These are phyloP conservation scores for Bubalus kerabau DNA, from an alignment of 2,113 vertebrate genomes.

Conservation along the genomic window DNA sequence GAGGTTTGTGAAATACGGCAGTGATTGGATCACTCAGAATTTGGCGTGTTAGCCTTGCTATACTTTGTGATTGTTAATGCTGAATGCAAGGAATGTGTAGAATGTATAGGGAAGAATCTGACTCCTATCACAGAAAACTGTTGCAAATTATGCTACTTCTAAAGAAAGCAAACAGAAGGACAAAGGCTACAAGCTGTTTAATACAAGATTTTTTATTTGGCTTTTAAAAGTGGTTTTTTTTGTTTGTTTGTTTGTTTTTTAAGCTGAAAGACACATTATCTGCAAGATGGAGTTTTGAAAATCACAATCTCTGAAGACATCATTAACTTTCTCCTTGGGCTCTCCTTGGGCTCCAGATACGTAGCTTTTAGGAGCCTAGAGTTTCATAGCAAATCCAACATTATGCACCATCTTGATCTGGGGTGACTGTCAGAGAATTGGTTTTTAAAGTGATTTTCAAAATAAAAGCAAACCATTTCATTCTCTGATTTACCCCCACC, in stretches of 20 bases:
- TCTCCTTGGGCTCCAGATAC: background rate
- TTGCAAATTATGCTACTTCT: background rate
- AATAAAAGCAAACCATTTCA: conserved; percentile 26
- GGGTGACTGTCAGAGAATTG: background rate
- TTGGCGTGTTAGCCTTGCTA: background rate
- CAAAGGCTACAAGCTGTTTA: background rate
- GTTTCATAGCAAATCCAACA: background rate
- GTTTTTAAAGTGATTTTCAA: conserved; percentile 50
- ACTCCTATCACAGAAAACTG: conserved; percentile 11
- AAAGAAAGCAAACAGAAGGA: conserved; percentile 22
- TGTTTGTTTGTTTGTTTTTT: conserved; percentile 32
- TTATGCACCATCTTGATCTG: background rate
- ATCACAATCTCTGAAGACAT: background rate
- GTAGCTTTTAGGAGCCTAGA: background rate
- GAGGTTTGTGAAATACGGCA: background rate
- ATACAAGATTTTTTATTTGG: conserved; percentile 9
- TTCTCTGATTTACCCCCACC: background rate
- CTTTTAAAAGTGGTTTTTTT: conserved; percentile 24
- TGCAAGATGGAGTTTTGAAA: conserved; percentile 32
- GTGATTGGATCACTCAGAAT: background rate
- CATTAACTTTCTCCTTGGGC: background rate
- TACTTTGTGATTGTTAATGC: conserved; percentile 2
- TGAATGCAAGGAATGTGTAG: background rate
- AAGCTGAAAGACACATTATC: background rate
- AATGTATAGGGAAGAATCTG: background rate